Base-by-base conservation (phyloP, 1,140 invertebrate species). In the Drosophila subobscura region DNA sequence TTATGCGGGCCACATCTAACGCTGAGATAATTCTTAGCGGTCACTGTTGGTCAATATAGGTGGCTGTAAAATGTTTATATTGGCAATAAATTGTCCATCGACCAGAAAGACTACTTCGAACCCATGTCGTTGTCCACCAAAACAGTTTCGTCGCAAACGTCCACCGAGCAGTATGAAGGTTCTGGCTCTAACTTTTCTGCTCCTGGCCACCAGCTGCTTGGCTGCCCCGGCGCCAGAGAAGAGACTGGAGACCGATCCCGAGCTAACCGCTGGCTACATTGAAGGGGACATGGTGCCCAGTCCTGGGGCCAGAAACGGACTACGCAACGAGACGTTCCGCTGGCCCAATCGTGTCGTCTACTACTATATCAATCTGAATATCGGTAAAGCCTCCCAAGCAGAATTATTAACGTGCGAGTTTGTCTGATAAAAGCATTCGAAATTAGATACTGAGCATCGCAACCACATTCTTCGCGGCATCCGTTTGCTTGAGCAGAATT, bases 261-360 rank as follows among this genome's bases (percentile, higher is more conserved):
- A 90, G 40, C 22, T 88, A 14, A 71, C 59, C 5, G 68, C 77
- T 10, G 89, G 85, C 1, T 86, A 78, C 20, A 45, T 63, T 10
- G 71, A 91, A 22, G 89, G 89, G 1, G 89, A 91, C 10, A 91
- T 91, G 51, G 37, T 88, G 2, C 44, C 75, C 2, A 56, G 52
- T 29, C 8, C 56, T 0, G 22, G 16, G 22, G 53, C 37, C 2
- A 65, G 75, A n/a, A 95, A 95, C 74, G 95, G 94, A 2, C 71
- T 95, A 0, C 79, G 93, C 12, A 93, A 94, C 57, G 92, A 92
- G 12, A 92, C 91, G 3, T 92, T 92, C 50, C 92, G 93, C 37
- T 96, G 95, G 95, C 93, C 93, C 0, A 91, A 93, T 55, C 94
- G 93, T 27, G 92, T 94, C 54, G 92, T 95, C 1, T 93, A 94